Percentiles rank a stretch among this genome's conserved stretches.
Conservation (phyloP, 2,113 vertebrate genomes). For the Hypanus sabinus region DNA sequence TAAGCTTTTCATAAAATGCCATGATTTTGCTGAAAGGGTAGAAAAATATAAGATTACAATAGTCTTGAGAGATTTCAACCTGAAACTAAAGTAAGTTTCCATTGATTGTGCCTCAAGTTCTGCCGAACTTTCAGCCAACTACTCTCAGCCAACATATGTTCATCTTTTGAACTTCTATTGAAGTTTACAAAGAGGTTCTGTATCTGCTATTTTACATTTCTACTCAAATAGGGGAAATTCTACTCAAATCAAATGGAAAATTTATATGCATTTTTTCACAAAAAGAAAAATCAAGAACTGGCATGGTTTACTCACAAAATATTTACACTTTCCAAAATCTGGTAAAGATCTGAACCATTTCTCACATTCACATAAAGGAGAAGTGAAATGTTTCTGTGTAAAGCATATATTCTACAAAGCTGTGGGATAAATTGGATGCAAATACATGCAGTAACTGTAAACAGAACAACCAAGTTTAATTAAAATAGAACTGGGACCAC, state of each 20-base stretch:
- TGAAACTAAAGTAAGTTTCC: background rate
- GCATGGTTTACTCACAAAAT: background rate
- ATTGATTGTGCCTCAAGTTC: background rate
- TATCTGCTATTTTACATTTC: background rate
- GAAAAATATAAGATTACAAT: conserved; percentile 1
- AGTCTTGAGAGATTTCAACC: background rate
- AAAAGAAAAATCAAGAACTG: background rate
- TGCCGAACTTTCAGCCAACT: background rate
- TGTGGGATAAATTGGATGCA: background rate
- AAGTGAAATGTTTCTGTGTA: background rate
- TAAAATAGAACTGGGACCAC: background rate
- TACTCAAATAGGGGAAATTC: background rate
- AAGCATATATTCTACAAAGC: background rate
- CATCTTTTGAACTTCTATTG: background rate
- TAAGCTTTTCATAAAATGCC: background rate
- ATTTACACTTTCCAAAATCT: background rate
- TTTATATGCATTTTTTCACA: background rate
- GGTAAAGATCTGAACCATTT: background rate
- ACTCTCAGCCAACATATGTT: background rate
- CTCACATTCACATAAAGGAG: background rate
- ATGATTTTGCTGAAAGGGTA: background rate
- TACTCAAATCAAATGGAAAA: background rate
- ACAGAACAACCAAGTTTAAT: background rate
- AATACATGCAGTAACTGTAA: background rate
- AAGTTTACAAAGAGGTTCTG: background rate